Evolutionary conservation across 2,113 vertebrate genomes (phyloP), one percentile per base, ranked within the genome.

Genomic region (Phrynosoma blainvillii): DNA sequence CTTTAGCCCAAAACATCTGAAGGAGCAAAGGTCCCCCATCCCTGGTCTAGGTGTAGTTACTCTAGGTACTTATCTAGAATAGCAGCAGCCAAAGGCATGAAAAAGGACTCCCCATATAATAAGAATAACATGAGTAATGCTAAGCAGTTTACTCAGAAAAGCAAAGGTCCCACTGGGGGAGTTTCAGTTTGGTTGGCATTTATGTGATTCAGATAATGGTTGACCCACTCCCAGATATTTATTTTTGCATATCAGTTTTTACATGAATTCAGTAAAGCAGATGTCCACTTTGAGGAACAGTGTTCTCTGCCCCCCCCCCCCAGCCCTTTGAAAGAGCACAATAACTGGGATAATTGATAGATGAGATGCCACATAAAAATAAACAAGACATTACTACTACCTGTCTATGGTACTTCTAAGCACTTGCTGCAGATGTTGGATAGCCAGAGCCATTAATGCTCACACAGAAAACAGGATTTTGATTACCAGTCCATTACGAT

Each of bases 401-500:
- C 79, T 82, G 71, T 23, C 59, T 70, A 20, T 40, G 12, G 81
- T 54, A 70, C 74, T 84, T 88, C n/a, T 36, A 68, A 77, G n/a
- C 65, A 70, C 23, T 78, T 84, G 42, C 73, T 78, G 81, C 87
- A 84, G 87, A 84, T 70, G 62, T 78, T 88, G 87, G 81, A 25
- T 88, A 88, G 74, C 42, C 62, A 59, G 62, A 78, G 47, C 73
- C 74, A 84, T 88, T 84, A 88, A 88, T 52, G 81, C 81, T 78
- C 78, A 88, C 42, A 84, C 74, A 84, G 87, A 78, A 84, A 88
- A 84, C 87, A 84, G 74, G 81, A 83, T 84, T 88, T 84, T 88
- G 87, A 84, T 88, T 88, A 84, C 80, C 82, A 76, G 74, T 88
- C 81, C 74, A 84, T 84, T 88, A 88, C 84, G 87, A 88, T 71